A percentile compares a stretch with the other conserved stretches of the same genome.
phyloP scores from a whole-genome alignment of 2,113 vertebrate genomes.

The Illadopsis cleaveri region DNA sequence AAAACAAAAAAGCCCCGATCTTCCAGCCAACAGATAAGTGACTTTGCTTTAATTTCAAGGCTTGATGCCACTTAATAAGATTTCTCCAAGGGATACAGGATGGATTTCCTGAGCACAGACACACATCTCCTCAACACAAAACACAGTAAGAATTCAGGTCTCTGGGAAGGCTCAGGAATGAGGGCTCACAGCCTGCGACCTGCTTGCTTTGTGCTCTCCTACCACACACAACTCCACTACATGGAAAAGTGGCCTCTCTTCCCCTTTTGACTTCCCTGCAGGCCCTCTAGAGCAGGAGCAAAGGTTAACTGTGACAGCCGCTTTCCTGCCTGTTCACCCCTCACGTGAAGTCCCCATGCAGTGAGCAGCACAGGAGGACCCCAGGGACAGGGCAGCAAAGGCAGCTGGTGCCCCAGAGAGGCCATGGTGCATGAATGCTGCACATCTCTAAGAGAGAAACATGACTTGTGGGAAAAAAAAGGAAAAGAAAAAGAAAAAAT shows the following conservation, averaged over 20 bases:
- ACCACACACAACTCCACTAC: neutral
- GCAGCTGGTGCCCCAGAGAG: neutral
- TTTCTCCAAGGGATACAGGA: neutral
- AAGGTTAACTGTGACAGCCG: neutral
- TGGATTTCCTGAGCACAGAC: neutral
- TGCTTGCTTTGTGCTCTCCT: neutral
- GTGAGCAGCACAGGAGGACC: accelerated
- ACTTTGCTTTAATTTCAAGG: neutral
- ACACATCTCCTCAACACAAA: neutral
- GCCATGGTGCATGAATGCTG: accelerated
- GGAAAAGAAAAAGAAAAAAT: neutral
- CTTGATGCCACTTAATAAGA: neutral
- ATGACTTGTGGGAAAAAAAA: accelerated
- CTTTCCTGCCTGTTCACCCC: neutral
- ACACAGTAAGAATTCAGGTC: neutral
- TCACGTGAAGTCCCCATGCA: accelerated
- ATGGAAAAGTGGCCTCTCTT: neutral
- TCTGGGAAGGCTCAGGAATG: accelerated
- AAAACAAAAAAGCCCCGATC: accelerated
- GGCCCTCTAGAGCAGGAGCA: neutral
- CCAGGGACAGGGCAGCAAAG: neutral
- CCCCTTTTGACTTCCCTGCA: neutral
- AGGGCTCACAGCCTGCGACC: accelerated
- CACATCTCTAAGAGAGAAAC: neutral
- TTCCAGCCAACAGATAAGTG: neutral